These are phyloP conservation scores for Etheostoma cragini DNA, from an alignment of 2,113 vertebrate genomes.

Conservation along the genomic window DNA sequence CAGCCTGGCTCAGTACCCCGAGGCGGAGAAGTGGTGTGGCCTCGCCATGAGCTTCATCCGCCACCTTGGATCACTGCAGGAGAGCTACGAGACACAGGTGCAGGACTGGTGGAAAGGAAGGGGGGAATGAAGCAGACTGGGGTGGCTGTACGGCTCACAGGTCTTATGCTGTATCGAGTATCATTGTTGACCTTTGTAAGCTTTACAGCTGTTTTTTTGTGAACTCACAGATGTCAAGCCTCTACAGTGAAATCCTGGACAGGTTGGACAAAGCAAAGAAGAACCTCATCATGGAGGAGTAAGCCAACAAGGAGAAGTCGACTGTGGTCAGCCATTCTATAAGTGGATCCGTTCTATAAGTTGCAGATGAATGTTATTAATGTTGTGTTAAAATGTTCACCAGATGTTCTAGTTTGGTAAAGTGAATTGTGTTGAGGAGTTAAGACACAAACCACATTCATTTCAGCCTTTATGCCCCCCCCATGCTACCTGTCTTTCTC, in stretches of 20 bases:
- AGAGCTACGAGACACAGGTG: conserved; percentile 90
- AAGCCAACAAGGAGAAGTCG: conserved; percentile 21
- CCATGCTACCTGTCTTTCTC: neutral
- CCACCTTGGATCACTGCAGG: conserved; percentile 87
- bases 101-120: neutral
- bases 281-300: conserved; percentile 75
- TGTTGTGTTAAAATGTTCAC: conserved; percentile 24
- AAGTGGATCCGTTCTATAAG: neutral
- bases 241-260: conserved; percentile 88
- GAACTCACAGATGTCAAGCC: conserved; percentile 85
- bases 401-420: neutral
- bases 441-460: neutral
- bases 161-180: neutral
- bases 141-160: neutral
- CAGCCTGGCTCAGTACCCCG: conserved; percentile 82
- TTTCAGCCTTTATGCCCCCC: neutral
- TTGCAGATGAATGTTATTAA: conserved; percentile 17
- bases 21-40: conserved; percentile 91
- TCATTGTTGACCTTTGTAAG: neutral
- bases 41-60: conserved; percentile 89
- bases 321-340: neutral
- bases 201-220: conserved; percentile 34
- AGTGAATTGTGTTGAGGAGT: neutral
- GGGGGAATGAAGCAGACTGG: conserved; percentile 9
- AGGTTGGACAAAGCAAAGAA: conserved; percentile 84